Evolutionary conservation across 2,797 vertebrate genomes (phyloP).

Genomic region (Malurus leucopterus): DNA sequence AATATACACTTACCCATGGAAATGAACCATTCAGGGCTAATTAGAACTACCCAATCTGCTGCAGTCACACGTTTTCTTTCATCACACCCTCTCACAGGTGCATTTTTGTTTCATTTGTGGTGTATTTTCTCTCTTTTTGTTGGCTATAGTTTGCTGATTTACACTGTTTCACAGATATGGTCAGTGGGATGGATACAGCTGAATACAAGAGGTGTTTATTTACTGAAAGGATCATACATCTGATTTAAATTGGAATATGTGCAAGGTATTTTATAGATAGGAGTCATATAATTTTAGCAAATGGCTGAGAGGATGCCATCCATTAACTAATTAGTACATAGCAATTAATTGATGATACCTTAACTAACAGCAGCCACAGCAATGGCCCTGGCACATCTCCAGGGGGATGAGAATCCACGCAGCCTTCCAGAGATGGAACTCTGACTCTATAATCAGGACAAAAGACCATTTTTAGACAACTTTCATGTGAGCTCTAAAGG

Average conservation of each 20-base stretch:
- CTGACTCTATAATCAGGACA: fast-evolving
- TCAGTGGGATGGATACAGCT: background rate
- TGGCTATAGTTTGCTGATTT: background rate
- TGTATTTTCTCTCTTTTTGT: background rate
- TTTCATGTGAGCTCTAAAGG: background rate
- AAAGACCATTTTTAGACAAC: background rate
- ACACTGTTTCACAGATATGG: background rate
- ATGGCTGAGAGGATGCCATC: background rate
- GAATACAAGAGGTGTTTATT: background rate
- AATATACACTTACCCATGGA: background rate
- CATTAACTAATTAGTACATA: background rate
- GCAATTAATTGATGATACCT: background rate
- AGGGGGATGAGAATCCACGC: background rate
- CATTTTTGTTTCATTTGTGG: background rate
- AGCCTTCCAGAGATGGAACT: background rate
- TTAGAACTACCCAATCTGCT: slow-evolving; percentile 2
- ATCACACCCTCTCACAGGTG: background rate
- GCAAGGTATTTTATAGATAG: background rate
- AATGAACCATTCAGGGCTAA: slow-evolving; percentile 10
- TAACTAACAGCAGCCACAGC: background rate
- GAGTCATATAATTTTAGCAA: background rate
- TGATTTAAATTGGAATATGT: background rate
- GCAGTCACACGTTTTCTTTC: background rate
- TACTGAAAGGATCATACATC: background rate
- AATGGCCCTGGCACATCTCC: background rate